A percentile compares a stretch with the other conserved stretches of the same genome.
phyloP scores from a whole-genome alignment of 1,140 invertebrate species.

The Pogonus chalceus region DNA sequence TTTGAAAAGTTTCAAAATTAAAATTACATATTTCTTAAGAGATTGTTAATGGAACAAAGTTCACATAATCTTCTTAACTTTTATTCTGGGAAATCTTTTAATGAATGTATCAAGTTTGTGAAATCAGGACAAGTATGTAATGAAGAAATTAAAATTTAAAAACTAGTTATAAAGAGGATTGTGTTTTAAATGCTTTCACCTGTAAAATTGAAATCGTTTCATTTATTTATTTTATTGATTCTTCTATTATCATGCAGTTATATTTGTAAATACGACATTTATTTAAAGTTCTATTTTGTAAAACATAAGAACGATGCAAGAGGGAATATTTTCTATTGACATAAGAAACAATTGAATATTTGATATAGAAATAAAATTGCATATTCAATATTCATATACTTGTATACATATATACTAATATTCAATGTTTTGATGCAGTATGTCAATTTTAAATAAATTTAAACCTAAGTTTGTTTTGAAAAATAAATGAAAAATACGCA shows the following conservation, averaged over 20 bases:
- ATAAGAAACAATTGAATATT: too few relatives aligned
- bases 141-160: not conserved
- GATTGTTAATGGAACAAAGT: not conserved
- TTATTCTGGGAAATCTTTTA: not conserved
- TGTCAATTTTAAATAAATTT: too few relatives aligned
- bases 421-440: too few relatives aligned
- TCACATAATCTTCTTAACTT: not conserved
- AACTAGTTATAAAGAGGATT: not conserved
- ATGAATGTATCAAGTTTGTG: not conserved
- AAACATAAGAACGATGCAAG: too few relatives aligned
- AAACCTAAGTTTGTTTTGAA: too few relatives aligned
- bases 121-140: not conserved
- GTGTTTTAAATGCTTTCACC: not conserved
- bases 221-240: not conserved
- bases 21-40: not conserved
- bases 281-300: not conserved
- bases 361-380: too few relatives aligned
- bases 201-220: not conserved
- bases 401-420: too few relatives aligned
- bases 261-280: not conserved
- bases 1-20: not conserved
- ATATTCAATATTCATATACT: too few relatives aligned
- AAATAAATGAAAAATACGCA: too few relatives aligned
- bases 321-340: too few relatives aligned
- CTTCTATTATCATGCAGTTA: not conserved